Evolutionary conservation across 2,113 vertebrate genomes (phyloP).

Genomic region (Ardeotis arabs): DNA sequence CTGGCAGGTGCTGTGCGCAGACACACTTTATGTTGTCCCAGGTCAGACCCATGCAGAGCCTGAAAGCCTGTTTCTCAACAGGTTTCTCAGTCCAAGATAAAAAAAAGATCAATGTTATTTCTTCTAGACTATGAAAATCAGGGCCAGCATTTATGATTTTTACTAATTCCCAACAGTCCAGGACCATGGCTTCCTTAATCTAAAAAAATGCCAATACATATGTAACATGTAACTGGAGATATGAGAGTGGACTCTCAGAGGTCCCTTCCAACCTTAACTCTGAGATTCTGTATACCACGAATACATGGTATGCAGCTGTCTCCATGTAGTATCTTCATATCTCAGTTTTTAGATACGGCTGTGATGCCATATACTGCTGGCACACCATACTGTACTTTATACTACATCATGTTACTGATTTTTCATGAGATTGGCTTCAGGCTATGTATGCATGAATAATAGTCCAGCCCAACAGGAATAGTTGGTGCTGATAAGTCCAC

Average conservation of each 20-base stretch:
- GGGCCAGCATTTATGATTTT: neutral
- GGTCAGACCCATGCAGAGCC: neutral
- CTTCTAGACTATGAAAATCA: neutral
- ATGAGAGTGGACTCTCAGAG: neutral
- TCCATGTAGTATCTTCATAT: neutral
- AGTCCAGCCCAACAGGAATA: neutral
- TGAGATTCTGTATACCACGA: neutral
- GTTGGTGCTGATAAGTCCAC: neutral
- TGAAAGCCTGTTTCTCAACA: neutral
- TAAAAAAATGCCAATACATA: neutral
- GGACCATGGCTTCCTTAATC: neutral
- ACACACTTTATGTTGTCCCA: neutral
- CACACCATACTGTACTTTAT: neutral
- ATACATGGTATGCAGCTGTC: accelerated
- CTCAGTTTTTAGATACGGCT: neutral
- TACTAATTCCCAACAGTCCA: neutral
- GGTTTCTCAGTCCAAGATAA: neutral
- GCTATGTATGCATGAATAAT: neutral
- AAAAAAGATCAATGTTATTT: neutral
- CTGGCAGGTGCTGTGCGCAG: neutral
- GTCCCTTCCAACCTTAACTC: neutral
- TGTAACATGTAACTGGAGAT: neutral
- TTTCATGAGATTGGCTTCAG: neutral
- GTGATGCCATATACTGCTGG: neutral
- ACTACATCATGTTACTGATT: neutral